phyloP scores from a whole-genome alignment of 1,140 invertebrate genomes.

The Trachelipus rathkii region DNA sequence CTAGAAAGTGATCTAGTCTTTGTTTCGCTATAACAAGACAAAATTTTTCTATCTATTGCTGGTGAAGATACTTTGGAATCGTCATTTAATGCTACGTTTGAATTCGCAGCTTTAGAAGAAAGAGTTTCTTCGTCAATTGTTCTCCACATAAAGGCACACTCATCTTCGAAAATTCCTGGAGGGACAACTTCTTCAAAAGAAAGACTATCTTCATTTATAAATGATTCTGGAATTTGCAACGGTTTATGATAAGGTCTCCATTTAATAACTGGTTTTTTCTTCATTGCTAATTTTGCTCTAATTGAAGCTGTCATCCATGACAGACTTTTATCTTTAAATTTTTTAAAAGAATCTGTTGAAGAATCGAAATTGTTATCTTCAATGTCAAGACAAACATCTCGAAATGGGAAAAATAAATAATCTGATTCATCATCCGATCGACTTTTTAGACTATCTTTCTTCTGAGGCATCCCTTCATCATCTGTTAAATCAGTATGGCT shows the following conservation, averaged over 20 bases:
- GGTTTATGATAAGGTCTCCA: conserved; percentile 39
- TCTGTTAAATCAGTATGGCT: neutral
- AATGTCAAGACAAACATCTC: neutral
- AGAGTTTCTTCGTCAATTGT: conserved; percentile 40
- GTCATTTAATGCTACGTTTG: neutral
- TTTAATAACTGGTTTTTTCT: conserved; percentile 40
- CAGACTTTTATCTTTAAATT: neutral
- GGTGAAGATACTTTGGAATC: neutral
- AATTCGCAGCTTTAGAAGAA: conserved; percentile 19
- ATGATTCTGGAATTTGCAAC: conserved; percentile 7
- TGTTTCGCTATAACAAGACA: neutral
- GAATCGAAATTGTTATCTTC: neutral
- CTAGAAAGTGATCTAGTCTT: neutral
- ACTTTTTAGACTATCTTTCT: neutral
- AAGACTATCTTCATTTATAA: conserved; percentile 1
- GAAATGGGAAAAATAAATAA: conserved; percentile 22
- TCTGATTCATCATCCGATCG: conserved; percentile 17
- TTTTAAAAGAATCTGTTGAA: conserved; percentile 3
- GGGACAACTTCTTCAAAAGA: neutral
- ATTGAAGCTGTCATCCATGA: conserved; percentile 36
- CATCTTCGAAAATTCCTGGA: conserved; percentile 36
- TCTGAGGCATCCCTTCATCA: neutral
- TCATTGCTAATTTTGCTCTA: conserved; percentile 34
- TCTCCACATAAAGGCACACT: conserved; percentile 45
- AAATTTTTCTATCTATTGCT: neutral